phyloP scores from a whole-genome alignment of 2,888 invertebrate genomes.

The Tortricodes alternella region DNA sequence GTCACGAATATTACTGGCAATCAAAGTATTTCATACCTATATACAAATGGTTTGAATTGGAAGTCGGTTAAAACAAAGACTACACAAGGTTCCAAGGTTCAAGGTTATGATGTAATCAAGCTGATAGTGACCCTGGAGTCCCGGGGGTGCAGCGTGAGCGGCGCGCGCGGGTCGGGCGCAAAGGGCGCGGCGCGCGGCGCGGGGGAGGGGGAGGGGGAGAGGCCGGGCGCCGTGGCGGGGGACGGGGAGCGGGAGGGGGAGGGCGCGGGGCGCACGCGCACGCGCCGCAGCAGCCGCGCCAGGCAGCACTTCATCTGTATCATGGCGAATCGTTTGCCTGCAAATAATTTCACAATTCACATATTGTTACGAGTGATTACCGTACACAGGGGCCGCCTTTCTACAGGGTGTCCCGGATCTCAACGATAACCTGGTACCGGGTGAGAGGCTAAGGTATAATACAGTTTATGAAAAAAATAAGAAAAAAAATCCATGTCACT shows the following conservation, averaged over 20 bases:
- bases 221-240: too few relatives aligned
- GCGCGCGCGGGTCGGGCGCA: constrained; percentile 63
- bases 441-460: too few relatives aligned
- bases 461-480: too few relatives aligned
- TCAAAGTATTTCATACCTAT: too few relatives aligned
- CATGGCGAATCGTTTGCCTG: constrained; percentile 74
- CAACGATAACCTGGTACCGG: too few relatives aligned
- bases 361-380: too few relatives aligned
- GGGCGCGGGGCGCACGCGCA: constrained; percentile 48
- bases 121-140: constrained; percentile 62
- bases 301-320: constrained; percentile 77
- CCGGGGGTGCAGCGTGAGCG: constrained; percentile 67
- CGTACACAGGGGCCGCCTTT: not conserved
- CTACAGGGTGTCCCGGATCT: too few relatives aligned
- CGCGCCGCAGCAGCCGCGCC: constrained; percentile 53
- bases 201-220: constrained; percentile 37
- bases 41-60: too few relatives aligned
- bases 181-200: constrained; percentile 52
- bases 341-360: too few relatives aligned
- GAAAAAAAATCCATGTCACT: too few relatives aligned
- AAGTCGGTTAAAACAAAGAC: too few relatives aligned
- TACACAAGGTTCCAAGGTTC: not conserved
- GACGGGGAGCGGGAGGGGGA: constrained; percentile 46
- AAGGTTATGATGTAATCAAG: constrained; percentile 55
- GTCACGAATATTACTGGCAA: too few relatives aligned